Evolutionary conservation across 2,113 vertebrate species (phyloP), one percentile per base, ranked within the genome.

Genomic region (Chauna torquata): DNA sequence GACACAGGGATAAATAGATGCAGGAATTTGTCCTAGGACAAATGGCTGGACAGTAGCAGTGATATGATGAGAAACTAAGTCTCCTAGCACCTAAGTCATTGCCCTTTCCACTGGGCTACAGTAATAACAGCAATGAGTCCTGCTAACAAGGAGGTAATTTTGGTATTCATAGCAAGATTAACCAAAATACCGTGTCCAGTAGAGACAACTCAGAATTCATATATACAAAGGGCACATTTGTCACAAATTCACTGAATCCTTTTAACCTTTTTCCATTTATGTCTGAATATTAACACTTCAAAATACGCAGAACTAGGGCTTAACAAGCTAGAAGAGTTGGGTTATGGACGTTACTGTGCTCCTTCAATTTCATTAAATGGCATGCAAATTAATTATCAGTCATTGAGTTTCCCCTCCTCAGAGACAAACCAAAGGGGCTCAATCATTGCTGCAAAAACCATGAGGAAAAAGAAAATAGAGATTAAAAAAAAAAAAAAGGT

Each of bases 251-350:
- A 94, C 44, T 88, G 80, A 94, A 95, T 96, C 94, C 91, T 96
- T 97, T 96, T 95, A 96, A 97, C 95, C 91, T 96, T 92, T 94
- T 96, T 92, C 86, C 96, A 95, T 96, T 96, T 96, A 89, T 92
- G 58, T 78, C 52, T 95, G 91, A 69, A 82, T 87, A 94, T 94
- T 95, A 96, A 68, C 92, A 94, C 74, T 94, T 69, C 20, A 83
- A 94, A 91, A 95, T 77, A 91, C 1, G 3, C 52, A 85, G 84
- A 94, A 84, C 92, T 75, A n/a, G 34, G 47, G 61, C 11, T 94
- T 92, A 97, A 92, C 86, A 93, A 87, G 52, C 77, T 89, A 61
- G 54, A 77, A 89, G 95, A 96, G 78, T 80, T 88, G 61, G 69
- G 80, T 92, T 94, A 89, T 94, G 83, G 57, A 87, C 94, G 74